Conservation (phyloP, 2,888 invertebrate genomes). For the Thumatha senex region DNA sequence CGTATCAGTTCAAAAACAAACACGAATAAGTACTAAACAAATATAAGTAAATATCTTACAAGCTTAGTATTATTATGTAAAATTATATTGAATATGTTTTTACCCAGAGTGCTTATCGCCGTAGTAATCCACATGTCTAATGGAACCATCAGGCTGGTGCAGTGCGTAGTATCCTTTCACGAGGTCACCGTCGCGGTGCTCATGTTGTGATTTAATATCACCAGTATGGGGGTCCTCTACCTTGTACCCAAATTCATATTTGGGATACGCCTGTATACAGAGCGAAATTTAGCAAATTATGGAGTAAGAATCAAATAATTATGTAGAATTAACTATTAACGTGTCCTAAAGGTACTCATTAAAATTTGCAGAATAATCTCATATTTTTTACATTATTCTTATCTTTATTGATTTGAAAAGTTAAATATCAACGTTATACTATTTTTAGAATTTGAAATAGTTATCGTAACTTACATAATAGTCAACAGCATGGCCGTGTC, state of each 20-base stretch:
- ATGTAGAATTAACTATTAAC: no score
- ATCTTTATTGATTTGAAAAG: no score
- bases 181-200: slow-evolving; percentile 71
- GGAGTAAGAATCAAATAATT: no score
- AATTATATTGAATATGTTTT: slow-evolving; percentile 9
- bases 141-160: slow-evolving; percentile 79
- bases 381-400: no score
- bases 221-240: slow-evolving; percentile 75
- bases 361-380: no score
- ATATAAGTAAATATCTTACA: no score
- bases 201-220: slow-evolving; percentile 76
- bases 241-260: slow-evolving; percentile 63
- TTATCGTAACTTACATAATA: slow-evolving; percentile 23
- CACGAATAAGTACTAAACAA: no score
- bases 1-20: no score
- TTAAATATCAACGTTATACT: no score
- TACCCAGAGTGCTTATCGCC: slow-evolving; percentile 77
- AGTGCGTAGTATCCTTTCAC: slow-evolving; percentile 67
- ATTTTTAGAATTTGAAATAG: no score
- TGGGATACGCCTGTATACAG: slow-evolving; percentile 54
- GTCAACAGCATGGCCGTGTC: slow-evolving; percentile 55
- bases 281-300: slow-evolving; percentile 6
- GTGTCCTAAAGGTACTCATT: no score
- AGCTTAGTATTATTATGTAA: no score
- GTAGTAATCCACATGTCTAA: slow-evolving; percentile 79